Evolutionary conservation across 2,113 vertebrate genomes (phyloP), one percentile per base, ranked within the genome.

Genomic region (Psammodynastes pulverulentus): DNA sequence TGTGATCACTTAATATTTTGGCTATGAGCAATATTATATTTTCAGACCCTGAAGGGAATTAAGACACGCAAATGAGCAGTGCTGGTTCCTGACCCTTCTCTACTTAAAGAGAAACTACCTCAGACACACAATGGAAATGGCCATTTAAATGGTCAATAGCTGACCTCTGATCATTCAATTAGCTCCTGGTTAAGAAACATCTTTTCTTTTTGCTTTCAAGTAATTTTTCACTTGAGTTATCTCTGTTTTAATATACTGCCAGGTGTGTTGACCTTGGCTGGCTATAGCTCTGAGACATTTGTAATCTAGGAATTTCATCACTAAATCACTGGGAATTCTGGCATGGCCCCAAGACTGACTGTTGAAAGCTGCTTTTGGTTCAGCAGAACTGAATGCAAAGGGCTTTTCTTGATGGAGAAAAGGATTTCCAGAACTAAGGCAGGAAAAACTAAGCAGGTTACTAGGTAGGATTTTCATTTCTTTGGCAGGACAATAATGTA

Each of bases 251-350:
- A 93, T 92, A 90, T 91, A 93, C 51, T 88, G 89, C 86, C 93
- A 93, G 91, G 72, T 45, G 90, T 90, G 91, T 95, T 93, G 79
- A 95, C 72, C 72, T 91, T 62, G 92, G 90, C 93, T 92, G 94
- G 92, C 90, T 94, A 92, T 91, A 89, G 90, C 93, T 92, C 5
- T 1, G 89, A 54, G 94, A 91, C 90, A 94, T 87, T 89, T 87
- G 88, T 91, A 92, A 86, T 95, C 94, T 92, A 96, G 92, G 95
- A 96, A 94, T 0, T 0, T 87, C 94, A 88, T 90, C 89, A 84
- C 91, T 92, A 94, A 96, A 95, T 95, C 95, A 92, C 88, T 94
- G 94, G 92, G 87, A 95, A 93, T 72, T 93, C 94, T 96, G 96
- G 94, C 95, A 12, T 0, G 0, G 54, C 93, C 88, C 94, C 95